Percentiles rank a stretch among this genome's conserved stretches.
phyloP scores from a whole-genome alignment of 2,797 vertebrate genomes.

The Brachymystax lenok region DNA sequence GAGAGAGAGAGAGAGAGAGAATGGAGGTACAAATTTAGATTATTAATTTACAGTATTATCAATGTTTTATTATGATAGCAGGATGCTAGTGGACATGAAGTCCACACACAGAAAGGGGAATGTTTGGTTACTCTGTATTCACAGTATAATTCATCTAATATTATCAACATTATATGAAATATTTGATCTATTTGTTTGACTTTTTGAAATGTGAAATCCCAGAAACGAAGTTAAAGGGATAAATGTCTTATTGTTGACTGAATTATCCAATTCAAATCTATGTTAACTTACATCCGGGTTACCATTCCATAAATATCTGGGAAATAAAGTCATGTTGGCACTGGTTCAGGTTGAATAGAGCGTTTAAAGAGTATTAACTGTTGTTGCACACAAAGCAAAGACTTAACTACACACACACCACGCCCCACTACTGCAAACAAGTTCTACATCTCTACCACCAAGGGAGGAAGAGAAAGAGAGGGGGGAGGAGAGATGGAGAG shows the following conservation, averaged over 20 bases:
- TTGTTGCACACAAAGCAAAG: neutral
- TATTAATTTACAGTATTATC: neutral
- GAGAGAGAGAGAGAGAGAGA: neutral
- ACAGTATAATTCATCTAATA: neutral
- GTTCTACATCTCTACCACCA: neutral
- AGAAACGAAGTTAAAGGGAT: neutral
- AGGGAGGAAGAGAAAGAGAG: neutral
- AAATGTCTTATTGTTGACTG: neutral
- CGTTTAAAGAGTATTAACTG: neutral
- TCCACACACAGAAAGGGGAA: neutral
- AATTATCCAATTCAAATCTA: neutral
- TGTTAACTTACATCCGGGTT: neutral
- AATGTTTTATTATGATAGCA: neutral
- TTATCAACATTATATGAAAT: neutral
- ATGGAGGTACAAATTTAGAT: neutral
- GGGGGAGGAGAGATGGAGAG: conserved; percentile 5
- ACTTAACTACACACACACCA: neutral
- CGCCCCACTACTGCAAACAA: neutral
- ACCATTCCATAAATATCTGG: neutral
- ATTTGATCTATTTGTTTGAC: no score
- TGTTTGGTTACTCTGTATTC: no score
- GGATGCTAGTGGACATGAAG: neutral
- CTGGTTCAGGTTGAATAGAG: neutral
- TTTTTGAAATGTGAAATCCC: neutral
- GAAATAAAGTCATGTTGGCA: neutral